Evolutionary conservation across 2,797 vertebrate species (phyloP), one percentile per base, ranked within the genome.

Genomic region (Vultur gryphus): DNA sequence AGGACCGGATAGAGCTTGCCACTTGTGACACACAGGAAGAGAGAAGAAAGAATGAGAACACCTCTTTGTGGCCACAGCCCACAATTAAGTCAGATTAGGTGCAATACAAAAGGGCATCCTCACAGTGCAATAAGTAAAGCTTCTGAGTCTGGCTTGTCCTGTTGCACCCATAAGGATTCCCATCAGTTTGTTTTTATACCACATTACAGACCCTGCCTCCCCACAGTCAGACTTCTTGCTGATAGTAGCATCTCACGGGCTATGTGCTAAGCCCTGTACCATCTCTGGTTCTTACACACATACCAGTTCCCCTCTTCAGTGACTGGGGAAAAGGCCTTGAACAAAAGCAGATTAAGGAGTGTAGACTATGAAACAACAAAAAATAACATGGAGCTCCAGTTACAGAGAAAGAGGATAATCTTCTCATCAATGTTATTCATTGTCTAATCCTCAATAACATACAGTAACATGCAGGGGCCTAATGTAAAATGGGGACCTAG

Each of bases 211-310:
- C 23, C 3, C 19, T 70, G 24, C 31, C 18, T 51, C 3, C 10
- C 11, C 11, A 21, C 13, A 39, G 16, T 28, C 39, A 89, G 15
- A 7, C n/a, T 75, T 46, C 35, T 49, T 4, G 7, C 17, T 25
- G 49, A 48, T 3, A 46, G 16, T 9, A 82, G 18, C 51, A 62
- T 2, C 1, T 48, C 51, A 44, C 2, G 6, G 64, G 11, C n/a
- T 65, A 2, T 14, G 18, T n/a, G 12, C 33, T 64, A 33, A 19
- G 11, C 25, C 16, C 20, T 43, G 14, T 41, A 33, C 11, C 18
- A 43, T 7, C 31, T 54, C 3, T 3, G 6, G 26, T 52, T 76
- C 29, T 17, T 15, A 46, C 7, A 35, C 2, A 35, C 0, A 0
- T 16, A 49, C 7, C 35, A 23, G 24, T 18, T 83, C 7, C 16